A percentile compares a stretch with the other conserved stretches of the same genome.
These are phyloP conservation scores for Cancer borealis DNA, from an alignment of 2,888 invertebrate genomes.

Conservation along the genomic window DNA sequence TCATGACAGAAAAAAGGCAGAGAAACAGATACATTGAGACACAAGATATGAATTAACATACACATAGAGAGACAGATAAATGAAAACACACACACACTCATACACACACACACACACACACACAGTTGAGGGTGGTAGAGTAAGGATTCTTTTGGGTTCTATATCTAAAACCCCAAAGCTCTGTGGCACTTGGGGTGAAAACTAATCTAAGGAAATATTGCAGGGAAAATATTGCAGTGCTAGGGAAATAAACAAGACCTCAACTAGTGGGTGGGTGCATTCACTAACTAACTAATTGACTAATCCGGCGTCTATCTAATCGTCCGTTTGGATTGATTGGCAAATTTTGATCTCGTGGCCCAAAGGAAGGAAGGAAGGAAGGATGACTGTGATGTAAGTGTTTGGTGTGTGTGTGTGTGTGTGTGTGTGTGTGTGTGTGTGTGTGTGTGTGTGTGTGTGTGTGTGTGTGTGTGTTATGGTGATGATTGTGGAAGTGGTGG, in stretches of 20 bases:
- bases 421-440: conserved; percentile 21
- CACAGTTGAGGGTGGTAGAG: neutral
- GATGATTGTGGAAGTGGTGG: neutral
- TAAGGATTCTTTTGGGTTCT: neutral
- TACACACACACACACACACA: neutral
- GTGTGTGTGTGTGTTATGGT: neutral
- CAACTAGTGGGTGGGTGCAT: too few species aligned
- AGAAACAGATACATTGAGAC: neutral
- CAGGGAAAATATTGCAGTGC: too few species aligned
- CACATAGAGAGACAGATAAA: neutral
- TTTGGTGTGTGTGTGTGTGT: neutral
- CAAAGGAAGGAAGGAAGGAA: too few species aligned
- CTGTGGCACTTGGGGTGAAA: neutral
- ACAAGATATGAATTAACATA: neutral
- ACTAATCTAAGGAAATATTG: too few species aligned
- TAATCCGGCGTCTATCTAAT: too few species aligned
- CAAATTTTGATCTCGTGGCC: too few species aligned
- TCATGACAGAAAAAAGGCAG: too few species aligned
- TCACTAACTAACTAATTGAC: too few species aligned
- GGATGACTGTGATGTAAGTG: too few species aligned
- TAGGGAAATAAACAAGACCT: too few species aligned
- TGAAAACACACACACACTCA: neutral
- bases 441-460: conserved; percentile 20
- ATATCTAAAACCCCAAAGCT: neutral
- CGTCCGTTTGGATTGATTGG: too few species aligned